Evolutionary conservation across 2,113 vertebrate genomes (phyloP).

Genomic region (Hemicordylus capensis): DNA sequence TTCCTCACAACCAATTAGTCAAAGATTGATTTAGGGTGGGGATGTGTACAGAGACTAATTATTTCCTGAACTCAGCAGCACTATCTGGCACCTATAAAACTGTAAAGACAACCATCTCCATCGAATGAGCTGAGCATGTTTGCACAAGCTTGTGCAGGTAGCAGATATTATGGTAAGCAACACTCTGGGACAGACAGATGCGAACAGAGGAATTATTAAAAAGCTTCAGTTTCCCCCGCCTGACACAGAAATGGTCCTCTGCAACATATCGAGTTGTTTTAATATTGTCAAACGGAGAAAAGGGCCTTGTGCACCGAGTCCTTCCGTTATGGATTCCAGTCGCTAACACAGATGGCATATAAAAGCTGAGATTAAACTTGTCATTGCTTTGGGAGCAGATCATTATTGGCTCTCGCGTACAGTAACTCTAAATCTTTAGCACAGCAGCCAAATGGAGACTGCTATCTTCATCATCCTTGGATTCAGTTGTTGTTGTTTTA

Average conservation of each 20-base stretch:
- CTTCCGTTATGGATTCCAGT: constrained; percentile 59
- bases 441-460: constrained; percentile 41
- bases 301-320: constrained; percentile 56
- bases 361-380: constrained; percentile 66
- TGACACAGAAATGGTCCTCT: constrained; percentile 57
- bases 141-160: constrained; percentile 47
- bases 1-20: constrained; percentile 6
- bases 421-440: constrained; percentile 45
- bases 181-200: constrained; percentile 53
- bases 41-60: constrained; percentile 40
- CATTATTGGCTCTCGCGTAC: constrained; percentile 49
- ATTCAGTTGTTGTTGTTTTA: not conserved
- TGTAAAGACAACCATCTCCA: constrained; percentile 48
- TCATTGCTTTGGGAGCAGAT: constrained; percentile 65
- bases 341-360: constrained; percentile 62
- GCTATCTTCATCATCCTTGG: not conserved
- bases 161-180: constrained; percentile 54
- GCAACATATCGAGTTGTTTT: constrained; percentile 55
- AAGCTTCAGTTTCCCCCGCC: constrained; percentile 51
- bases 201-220: constrained; percentile 64
- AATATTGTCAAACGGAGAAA: constrained; percentile 63
- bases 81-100: constrained; percentile 32
- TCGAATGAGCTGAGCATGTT: constrained; percentile 61
- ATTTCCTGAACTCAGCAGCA: constrained; percentile 49
- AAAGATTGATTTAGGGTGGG: constrained; percentile 32